Evolutionary conservation across 2,888 invertebrate species (phyloP).

Genomic region (Carcina quercana): DNA sequence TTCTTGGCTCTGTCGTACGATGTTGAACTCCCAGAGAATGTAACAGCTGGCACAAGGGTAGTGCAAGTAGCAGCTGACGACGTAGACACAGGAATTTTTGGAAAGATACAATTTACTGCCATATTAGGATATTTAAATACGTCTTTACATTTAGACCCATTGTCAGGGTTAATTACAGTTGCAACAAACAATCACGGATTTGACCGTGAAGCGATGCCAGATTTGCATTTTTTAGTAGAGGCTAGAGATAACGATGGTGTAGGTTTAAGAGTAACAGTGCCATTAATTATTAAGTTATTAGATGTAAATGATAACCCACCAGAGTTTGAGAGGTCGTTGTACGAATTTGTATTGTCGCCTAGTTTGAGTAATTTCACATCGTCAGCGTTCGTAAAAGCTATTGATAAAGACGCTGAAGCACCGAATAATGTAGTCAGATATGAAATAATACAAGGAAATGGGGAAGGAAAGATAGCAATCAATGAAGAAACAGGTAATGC

Average conservation of each 20-base stretch:
- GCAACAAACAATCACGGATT: conserved; percentile 83
- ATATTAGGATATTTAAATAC: conserved; percentile 86
- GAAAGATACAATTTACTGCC: conserved; percentile 84
- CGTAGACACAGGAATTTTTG: conserved; percentile 84
- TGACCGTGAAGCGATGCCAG: conserved; percentile 87
- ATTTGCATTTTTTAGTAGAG: conserved; percentile 86
- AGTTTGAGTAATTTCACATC: conserved; percentile 84
- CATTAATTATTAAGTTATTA: conserved; percentile 82
- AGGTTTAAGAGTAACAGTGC: conserved; percentile 83
- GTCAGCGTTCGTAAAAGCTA: conserved; percentile 86
- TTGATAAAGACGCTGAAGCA: conserved; percentile 86
- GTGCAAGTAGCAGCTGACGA: conserved; percentile 87
- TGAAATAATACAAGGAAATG: conserved; percentile 85
- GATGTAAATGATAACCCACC: conserved; percentile 92
- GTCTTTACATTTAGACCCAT: conserved; percentile 84
- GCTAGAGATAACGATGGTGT: conserved; percentile 91
- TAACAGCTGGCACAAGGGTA: conserved; percentile 82
- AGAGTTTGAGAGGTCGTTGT: conserved; percentile 83
- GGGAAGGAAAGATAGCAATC: conserved; percentile 82
- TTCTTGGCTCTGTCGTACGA: conserved; percentile 84
- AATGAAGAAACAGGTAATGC: conserved; percentile 84
- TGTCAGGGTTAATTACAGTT: conserved; percentile 87
- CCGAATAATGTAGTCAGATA: conserved; percentile 92
- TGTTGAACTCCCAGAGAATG: conserved; percentile 86
- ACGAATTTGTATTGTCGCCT: conserved; percentile 86